These are phyloP conservation scores for Anniella stebbinsi DNA, from an alignment of 2,797 vertebrate genomes.

Conservation along the genomic window DNA sequence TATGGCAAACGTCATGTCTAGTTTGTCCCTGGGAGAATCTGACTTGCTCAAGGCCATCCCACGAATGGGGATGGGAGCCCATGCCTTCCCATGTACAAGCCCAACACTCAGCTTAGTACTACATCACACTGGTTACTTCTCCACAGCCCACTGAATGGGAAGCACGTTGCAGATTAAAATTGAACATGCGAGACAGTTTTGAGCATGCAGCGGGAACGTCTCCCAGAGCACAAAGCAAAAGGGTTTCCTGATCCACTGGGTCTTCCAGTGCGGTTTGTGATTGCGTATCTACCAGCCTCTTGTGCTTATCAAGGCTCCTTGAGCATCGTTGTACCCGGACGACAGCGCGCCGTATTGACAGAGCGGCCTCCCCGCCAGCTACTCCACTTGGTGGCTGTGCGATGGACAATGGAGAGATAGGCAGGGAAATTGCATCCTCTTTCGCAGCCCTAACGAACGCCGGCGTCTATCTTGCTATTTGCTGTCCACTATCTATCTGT, in stretches of 20 bases:
- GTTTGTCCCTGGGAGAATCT: too few species aligned
- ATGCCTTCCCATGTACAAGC: neutral
- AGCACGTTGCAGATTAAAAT: neutral
- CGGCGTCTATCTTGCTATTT: conserved; percentile 44
- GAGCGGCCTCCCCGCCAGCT: neutral
- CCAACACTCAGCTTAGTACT: neutral
- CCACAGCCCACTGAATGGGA: neutral
- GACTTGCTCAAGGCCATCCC: neutral
- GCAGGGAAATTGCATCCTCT: neutral
- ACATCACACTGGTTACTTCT: too few species aligned
- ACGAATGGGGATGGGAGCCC: neutral
- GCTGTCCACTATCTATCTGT: conserved; percentile 35
- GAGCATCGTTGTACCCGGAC: neutral
- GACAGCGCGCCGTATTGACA: neutral
- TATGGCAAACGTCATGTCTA: too few species aligned
- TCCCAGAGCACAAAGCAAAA: conserved; percentile 7
- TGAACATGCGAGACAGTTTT: neutral
- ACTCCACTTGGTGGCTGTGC: neutral
- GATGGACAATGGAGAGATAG: neutral
- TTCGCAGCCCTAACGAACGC: conserved; percentile 15
- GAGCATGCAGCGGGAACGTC: too few species aligned
- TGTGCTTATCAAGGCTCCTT: conserved; percentile 24
- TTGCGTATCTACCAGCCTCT: conserved; percentile 5
- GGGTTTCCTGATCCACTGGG: accelerated
- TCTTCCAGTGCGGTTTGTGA: neutral